Evolutionary conservation across 2,113 vertebrate genomes (phyloP).

Genomic region (Pterocles gutturalis): DNA sequence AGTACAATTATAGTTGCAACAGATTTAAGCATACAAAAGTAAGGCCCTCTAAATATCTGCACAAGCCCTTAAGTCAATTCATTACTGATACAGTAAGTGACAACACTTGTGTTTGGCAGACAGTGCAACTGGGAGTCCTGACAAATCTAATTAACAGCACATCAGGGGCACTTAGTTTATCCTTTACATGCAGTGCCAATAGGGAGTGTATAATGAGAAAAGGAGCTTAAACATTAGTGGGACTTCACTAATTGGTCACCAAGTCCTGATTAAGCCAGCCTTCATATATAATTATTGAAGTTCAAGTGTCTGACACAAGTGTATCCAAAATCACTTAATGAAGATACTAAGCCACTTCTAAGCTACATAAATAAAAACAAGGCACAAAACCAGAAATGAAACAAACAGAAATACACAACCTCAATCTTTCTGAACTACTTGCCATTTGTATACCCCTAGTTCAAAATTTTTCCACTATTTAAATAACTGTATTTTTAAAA

Average conservation of each 20-base stretch:
- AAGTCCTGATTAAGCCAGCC: conserved; percentile 45
- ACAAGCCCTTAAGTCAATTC: conserved; percentile 73
- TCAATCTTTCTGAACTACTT: not conserved
- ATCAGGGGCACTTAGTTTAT: conserved; percentile 65
- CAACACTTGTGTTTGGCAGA: conserved; percentile 71
- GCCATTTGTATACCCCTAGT: not conserved
- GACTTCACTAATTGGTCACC: conserved; percentile 60
- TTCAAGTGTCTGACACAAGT: conserved; percentile 9
- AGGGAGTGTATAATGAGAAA: conserved; percentile 51
- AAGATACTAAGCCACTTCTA: not conserved
- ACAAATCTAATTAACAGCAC: conserved; percentile 76
- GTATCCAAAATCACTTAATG: not conserved
- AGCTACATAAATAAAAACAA: not conserved
- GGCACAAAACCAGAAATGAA: not conserved
- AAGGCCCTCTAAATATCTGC: conserved; percentile 47
- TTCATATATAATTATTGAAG: conserved; percentile 24
- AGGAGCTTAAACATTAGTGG: conserved; percentile 60
- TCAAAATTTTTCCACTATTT: not conserved
- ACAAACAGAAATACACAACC: not conserved
- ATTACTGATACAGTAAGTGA: conserved; percentile 74
- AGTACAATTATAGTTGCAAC: not conserved
- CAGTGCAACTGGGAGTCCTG: conserved; percentile 67
- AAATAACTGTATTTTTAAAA: not conserved
- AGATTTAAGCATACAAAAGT: conserved; percentile 29
- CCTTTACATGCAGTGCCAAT: conserved; percentile 51